These are phyloP conservation scores for Seira musarum DNA, from an alignment of 2,888 invertebrate species.

Conservation along the genomic window DNA sequence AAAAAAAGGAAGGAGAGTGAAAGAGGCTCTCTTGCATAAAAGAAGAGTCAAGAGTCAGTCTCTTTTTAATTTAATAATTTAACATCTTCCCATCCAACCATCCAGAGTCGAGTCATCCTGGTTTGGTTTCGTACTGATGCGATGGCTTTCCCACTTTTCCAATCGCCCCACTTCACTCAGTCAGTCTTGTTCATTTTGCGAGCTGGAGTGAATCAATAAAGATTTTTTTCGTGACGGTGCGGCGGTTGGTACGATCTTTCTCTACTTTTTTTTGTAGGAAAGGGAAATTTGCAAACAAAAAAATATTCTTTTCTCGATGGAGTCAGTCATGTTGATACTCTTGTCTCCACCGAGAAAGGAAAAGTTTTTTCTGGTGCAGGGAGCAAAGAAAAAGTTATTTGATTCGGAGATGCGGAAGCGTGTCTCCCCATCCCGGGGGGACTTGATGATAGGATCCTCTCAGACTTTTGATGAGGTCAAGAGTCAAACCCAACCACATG, in stretches of 20 bases:
- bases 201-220: not conserved
- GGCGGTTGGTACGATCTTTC: no score
- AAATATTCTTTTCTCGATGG: not conserved
- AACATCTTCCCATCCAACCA: not conserved
- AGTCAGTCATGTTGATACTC: not conserved
- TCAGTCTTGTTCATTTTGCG: not conserved
- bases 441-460: not conserved
- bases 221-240: not conserved
- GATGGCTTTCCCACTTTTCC: no score
- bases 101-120: no score
- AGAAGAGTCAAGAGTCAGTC: not conserved
- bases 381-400: not conserved
- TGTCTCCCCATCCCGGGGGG: not conserved
- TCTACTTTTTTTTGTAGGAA: no score
- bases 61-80: constrained; percentile 30
- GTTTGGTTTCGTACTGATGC: no score
- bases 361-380: not conserved
- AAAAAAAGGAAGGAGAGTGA: not conserved
- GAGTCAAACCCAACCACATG: not conserved
- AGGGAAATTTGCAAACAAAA: not conserved
- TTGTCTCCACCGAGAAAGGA: not conserved
- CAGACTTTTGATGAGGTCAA: not conserved
- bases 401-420: not conserved
- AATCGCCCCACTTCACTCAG: not conserved
- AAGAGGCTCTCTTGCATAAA: not conserved